A percentile compares a stretch with the other conserved stretches of the same genome.
Conservation (phyloP, 2,113 vertebrate genomes). For the Alaudala cheleensis region DNA sequence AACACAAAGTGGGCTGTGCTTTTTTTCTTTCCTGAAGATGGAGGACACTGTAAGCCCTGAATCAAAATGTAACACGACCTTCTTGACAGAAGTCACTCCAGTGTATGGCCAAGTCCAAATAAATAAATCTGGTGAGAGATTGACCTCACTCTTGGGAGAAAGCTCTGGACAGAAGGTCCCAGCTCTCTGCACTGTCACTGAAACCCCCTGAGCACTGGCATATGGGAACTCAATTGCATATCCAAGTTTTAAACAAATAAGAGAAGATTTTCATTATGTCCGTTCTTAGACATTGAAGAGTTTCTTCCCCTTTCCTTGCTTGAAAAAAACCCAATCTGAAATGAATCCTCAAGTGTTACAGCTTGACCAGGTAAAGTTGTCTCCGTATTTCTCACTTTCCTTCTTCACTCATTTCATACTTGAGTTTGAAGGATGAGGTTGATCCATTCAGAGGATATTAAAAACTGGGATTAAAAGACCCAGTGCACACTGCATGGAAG, state of each 20-base stretch:
- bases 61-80: not conserved
- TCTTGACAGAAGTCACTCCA: not conserved
- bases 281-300: not conserved
- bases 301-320: not conserved
- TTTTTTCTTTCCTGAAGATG: not conserved
- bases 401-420: not conserved
- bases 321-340: not conserved
- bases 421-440: not conserved
- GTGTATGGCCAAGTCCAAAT: not conserved
- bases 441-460: not conserved
- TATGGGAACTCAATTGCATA: fast-evolving
- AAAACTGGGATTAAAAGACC: not conserved
- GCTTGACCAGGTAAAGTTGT: not conserved
- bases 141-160: not conserved
- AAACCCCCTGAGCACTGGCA: not conserved
- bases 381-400: not conserved
- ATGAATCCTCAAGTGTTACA: not conserved
- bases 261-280: not conserved
- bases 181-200: too few relatives aligned
- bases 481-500: not conserved
- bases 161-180: not conserved
- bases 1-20: not conserved
- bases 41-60: not conserved
- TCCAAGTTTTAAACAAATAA: not conserved
- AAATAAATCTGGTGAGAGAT: not conserved